A percentile compares a stretch with the other conserved stretches of the same genome.
Evolutionary conservation across 2,888 invertebrate genomes (phyloP).

Genomic region (Apantesis nais): DNA sequence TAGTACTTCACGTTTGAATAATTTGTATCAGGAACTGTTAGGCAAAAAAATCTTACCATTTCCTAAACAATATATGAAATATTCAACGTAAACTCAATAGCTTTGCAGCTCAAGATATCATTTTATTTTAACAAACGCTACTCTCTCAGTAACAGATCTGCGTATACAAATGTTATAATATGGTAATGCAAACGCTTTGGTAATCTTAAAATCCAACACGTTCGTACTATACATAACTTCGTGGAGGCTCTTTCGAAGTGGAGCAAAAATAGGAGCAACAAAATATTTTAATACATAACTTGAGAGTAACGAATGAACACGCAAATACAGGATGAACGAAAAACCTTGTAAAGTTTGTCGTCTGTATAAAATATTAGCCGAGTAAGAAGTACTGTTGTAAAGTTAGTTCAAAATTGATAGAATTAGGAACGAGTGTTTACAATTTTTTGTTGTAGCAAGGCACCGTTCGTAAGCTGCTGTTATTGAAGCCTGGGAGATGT

Average conservation of each 20-base stretch:
- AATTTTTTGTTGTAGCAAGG: conserved; percentile 47
- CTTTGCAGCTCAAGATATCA: conserved; percentile 15
- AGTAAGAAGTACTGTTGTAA: conserved; percentile 17
- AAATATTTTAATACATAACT: conserved; percentile 35
- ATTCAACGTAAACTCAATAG: conserved; percentile 7
- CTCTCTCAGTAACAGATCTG: conserved; percentile 11
- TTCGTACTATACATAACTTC: conserved; percentile 21
- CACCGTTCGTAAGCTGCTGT: conserved; percentile 63
- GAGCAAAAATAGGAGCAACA: conserved; percentile 28
- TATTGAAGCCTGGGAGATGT: conserved; percentile 57
- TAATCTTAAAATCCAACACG: conserved; percentile 29
- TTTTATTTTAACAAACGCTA: conserved; percentile 29
- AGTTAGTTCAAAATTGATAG: conserved; percentile 40
- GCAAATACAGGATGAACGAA: conserved; percentile 36
- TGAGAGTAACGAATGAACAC: conserved; percentile 33
- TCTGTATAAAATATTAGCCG: conserved; percentile 20
- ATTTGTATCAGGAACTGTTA: neutral
- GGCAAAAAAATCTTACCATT: neutral
- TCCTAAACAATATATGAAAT: neutral
- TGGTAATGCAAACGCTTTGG: conserved; percentile 22
- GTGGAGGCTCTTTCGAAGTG: conserved; percentile 18
- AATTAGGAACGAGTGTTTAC: conserved; percentile 34
- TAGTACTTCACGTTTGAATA: neutral
- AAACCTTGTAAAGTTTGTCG: conserved; percentile 29
- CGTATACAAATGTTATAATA: conserved; percentile 22